phyloP scores from a whole-genome alignment of 30 jellyfish, hydroid and myxozoan genomes.

The Rhopilema esculentum region DNA sequence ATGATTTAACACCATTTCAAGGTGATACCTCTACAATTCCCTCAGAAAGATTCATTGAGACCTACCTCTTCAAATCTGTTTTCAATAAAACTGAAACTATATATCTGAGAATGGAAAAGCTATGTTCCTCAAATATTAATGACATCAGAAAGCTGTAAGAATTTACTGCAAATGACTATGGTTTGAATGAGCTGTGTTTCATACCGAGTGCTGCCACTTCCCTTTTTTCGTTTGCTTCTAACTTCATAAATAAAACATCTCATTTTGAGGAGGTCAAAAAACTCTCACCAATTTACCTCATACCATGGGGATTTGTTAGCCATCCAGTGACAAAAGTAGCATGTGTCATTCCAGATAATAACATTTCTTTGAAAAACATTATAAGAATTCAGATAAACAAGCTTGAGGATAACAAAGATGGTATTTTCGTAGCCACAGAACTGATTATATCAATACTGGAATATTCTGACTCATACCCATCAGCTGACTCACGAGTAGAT shows the following conservation, averaged over 20 bases:
- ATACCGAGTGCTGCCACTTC: slow-evolving; percentile 16
- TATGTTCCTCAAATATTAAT: slow-evolving; percentile 8
- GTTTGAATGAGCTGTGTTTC: slow-evolving; percentile 25
- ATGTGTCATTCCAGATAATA: background rate
- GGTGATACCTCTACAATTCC: background rate
- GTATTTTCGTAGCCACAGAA: background rate
- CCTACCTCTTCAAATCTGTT: background rate
- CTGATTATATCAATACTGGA: background rate
- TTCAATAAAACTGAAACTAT: slow-evolving; percentile 6
- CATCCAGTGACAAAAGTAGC: background rate
- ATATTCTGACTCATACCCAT: background rate
- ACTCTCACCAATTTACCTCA: slow-evolving; percentile 14
- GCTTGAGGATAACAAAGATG: background rate
- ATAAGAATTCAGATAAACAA: background rate
- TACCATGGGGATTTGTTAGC: slow-evolving; percentile 39
- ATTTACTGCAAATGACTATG: slow-evolving; percentile 35
- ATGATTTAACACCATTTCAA: background rate
- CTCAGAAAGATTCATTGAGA: slow-evolving; percentile 4
- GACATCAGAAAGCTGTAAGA: slow-evolving; percentile 21
- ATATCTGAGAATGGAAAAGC: slow-evolving; percentile 38
- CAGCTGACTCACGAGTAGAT: background rate
- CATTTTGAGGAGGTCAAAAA: background rate
- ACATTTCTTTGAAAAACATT: background rate
- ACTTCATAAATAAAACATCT: background rate
- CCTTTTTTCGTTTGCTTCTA: slow-evolving; percentile 25